phyloP scores from a whole-genome alignment of 2,888 invertebrate species.

The Acheta domesticus region DNA sequence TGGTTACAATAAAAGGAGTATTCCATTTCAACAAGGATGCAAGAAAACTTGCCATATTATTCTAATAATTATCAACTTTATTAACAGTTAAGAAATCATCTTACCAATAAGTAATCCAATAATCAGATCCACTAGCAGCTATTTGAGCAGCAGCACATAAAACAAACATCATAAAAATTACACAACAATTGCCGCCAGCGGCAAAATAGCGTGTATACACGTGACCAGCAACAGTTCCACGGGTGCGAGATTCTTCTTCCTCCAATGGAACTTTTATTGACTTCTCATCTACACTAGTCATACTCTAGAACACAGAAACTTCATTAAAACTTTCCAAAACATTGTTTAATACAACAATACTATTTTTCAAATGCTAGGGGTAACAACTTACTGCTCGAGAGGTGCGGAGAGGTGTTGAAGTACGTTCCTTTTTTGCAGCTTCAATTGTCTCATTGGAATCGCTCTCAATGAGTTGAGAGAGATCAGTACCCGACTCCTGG shows the following conservation, averaged over 20 bases:
- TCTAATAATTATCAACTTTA: too few relatives aligned
- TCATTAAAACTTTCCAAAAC: too few relatives aligned
- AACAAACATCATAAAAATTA: constrained; percentile 57
- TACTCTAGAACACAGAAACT: constrained; percentile 28
- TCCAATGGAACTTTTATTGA: constrained; percentile 29
- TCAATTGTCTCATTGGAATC: constrained; percentile 22
- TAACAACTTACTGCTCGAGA: neutral
- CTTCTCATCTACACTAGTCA: constrained; percentile 25
- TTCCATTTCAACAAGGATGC: too few relatives aligned
- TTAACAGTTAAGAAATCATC: constrained; percentile 36
- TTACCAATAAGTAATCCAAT: constrained; percentile 71
- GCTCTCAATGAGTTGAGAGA: constrained; percentile 41
- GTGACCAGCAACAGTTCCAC: constrained; percentile 35
- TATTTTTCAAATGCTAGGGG: too few relatives aligned
- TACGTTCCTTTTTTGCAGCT: too few relatives aligned
- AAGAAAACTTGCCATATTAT: too few relatives aligned
- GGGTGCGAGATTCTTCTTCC: constrained; percentile 34
- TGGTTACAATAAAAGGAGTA: too few relatives aligned
- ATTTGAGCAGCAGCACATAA: constrained; percentile 61
- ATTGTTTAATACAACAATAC: too few relatives aligned
- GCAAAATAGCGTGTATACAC: constrained; percentile 67
- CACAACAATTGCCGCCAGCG: constrained; percentile 65
- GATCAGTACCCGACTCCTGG: constrained; percentile 44
- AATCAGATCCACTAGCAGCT: constrained; percentile 63
- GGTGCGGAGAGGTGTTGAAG: neutral